Base-by-base conservation (phyloP, 2,113 vertebrate species). In the Onychostruthus taczanowskii region DNA sequence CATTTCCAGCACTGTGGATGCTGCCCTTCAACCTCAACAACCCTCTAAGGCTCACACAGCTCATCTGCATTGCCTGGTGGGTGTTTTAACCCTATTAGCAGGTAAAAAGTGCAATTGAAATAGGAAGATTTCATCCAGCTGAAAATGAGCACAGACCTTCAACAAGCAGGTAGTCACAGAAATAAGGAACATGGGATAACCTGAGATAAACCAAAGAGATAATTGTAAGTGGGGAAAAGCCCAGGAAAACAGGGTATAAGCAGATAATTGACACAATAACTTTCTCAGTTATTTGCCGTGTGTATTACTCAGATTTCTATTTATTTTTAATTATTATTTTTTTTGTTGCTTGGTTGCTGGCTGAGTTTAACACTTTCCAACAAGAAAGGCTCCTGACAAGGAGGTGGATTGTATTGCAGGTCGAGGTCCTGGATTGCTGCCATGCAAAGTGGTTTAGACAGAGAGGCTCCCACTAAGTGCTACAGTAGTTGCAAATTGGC, bases 401-500 rank as follows among this genome's bases (percentile, higher is more conserved):
- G 69, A 80, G 46, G 31, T 44, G 84, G 52, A 68, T 95, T 87
- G 46, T 84, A 16, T 26, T 41, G 62, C 70, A 64, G 70, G 61
- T 44, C 26, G 3, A 91, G 44, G 47, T 88, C 87, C 90, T 97
- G 87, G 92, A 93, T 0, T 2, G 27, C 70, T 83, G 85, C 84
- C 85, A 81, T 16, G 53, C 69, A 84, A 88, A 89, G 77, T 94
- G 75, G 24, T 72, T 95, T 92, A 91, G 89, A 94, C 95, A 92
- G 84, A 82, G 79, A 86, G 85, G 41, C 89, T 69, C 72, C 5
- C 2, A 49, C 11, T 87, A 93, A 88, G 83, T 76, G 89, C 84
- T 92, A 19, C 64, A 56, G 83, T 44, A 84, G 84, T 31, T 95
- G 73, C 56, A 84, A 94, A 61, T 84, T 89, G 87, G 94, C 91